Conservation (phyloP, 1,140 invertebrate species). For the Caenorhabditis brenneri region DNA sequence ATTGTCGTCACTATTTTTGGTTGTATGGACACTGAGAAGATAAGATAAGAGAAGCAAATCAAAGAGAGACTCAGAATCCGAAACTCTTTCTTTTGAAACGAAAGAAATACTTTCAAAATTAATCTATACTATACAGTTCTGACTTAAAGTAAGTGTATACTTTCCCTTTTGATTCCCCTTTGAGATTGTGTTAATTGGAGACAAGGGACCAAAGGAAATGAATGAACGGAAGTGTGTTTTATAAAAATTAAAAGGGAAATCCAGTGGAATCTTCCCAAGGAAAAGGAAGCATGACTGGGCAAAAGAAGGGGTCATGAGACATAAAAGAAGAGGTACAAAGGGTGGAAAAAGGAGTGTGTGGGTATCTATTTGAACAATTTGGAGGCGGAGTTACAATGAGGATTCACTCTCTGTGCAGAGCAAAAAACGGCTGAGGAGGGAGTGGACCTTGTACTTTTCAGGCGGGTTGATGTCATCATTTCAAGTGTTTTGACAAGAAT, state of each 20-base stretch:
- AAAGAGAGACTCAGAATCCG: background rate
- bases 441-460: background rate
- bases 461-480: background rate
- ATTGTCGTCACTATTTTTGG: background rate
- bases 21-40: background rate
- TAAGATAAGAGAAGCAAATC: background rate
- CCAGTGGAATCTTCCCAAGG: background rate
- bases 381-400: background rate
- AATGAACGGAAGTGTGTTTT: background rate
- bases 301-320: background rate
- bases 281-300: background rate
- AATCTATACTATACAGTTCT: background rate
- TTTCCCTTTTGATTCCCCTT: too few species aligned
- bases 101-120: background rate
- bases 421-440: background rate
- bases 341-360: background rate
- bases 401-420: background rate
- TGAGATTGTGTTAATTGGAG: background rate
- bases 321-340: background rate
- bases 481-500: background rate
- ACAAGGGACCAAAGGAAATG: background rate
- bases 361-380: slow-evolving; percentile 37
- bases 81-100: too few species aligned
- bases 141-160: too few species aligned
- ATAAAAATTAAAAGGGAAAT: background rate